A percentile compares a stretch with the other conserved stretches of the same genome.
Evolutionary conservation across 2,888 invertebrate species (phyloP).

Genomic region (Epistrophe grossulariae): DNA sequence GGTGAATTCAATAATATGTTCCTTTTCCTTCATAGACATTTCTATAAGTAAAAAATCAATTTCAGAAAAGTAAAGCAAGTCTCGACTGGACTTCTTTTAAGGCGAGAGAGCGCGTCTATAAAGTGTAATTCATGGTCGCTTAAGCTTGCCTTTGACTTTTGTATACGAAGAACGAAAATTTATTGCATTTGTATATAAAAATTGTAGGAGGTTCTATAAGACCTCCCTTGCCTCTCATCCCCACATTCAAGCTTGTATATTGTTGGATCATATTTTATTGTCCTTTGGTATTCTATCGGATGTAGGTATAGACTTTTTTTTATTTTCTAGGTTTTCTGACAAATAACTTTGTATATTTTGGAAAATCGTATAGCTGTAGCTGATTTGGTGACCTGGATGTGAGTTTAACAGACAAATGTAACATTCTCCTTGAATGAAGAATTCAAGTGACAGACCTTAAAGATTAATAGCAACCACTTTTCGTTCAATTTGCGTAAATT

Average conservation of each 20-base stretch:
- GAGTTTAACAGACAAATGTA: conserved; percentile 17
- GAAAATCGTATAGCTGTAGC: neutral
- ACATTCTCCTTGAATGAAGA: conserved; percentile 20
- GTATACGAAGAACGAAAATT: conserved; percentile 53
- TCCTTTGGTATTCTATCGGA: conserved; percentile 51
- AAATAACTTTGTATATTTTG: conserved; percentile 42
- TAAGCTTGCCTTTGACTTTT: conserved; percentile 49
- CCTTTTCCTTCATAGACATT: conserved; percentile 43
- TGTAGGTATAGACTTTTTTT: neutral
- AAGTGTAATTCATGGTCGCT: conserved; percentile 63
- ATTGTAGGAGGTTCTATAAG: conserved; percentile 30
- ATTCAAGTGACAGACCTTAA: conserved; percentile 33
- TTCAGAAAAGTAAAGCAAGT: conserved; percentile 31
- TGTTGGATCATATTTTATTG: conserved; percentile 69
- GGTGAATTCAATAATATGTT: conserved; percentile 64
- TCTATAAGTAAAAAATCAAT: conserved; percentile 62
- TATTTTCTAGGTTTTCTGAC: conserved; percentile 30
- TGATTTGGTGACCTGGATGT: conserved; percentile 23
- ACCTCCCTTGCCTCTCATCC: neutral
- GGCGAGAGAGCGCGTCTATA: conserved; percentile 26
- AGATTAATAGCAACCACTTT: conserved; percentile 64
- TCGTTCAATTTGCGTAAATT: conserved; percentile 59
- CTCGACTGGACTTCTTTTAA: conserved; percentile 16
- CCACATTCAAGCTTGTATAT: neutral
- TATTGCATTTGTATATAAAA: conserved; percentile 56